phyloP scores from a whole-genome alignment of 92 coral and sea anemone species.

The Desmophyllum pertusum region DNA sequence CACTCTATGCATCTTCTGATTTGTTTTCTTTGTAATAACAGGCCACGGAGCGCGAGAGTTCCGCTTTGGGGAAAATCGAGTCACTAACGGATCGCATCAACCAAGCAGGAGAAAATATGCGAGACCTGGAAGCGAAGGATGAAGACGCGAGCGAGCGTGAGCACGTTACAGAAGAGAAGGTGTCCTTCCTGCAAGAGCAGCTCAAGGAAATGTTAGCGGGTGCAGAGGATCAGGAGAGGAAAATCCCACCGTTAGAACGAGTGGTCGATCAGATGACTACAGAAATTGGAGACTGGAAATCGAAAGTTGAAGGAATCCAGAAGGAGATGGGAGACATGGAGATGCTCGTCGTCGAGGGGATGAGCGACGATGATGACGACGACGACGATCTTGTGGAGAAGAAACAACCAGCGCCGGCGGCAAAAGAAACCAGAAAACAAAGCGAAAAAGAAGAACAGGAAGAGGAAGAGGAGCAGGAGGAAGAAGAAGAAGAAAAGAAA shows the following conservation, averaged over 20 bases:
- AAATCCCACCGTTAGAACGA: conserved; percentile 72
- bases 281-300: conserved; percentile 52
- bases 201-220: conserved; percentile 65
- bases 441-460: background rate
- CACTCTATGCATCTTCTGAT: too few relatives aligned
- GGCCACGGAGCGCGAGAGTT: conserved; percentile 44
- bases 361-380: conserved; percentile 43
- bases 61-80: conserved; percentile 57
- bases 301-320: conserved; percentile 45
- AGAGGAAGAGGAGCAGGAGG: background rate
- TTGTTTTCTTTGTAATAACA: background rate
- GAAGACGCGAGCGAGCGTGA: conserved; percentile 81
- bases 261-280: conserved; percentile 56
- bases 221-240: conserved; percentile 79
- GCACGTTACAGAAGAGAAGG: conserved; percentile 70
- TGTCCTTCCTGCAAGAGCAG: conserved; percentile 69
- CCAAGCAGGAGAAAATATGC: conserved; percentile 72
- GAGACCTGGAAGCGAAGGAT: conserved; percentile 67
- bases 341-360: conserved; percentile 39
- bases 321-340: conserved; percentile 82
- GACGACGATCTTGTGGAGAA: background rate
- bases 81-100: conserved; percentile 52
- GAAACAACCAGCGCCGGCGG: conserved; percentile 11
- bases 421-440: conserved; percentile 14
- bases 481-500: background rate